A percentile compares a stretch with the other conserved stretches of the same genome.
These are phyloP conservation scores for Pristionchus mayeri DNA, from an alignment of 2,888 invertebrate species.

Conservation along the genomic window DNA sequence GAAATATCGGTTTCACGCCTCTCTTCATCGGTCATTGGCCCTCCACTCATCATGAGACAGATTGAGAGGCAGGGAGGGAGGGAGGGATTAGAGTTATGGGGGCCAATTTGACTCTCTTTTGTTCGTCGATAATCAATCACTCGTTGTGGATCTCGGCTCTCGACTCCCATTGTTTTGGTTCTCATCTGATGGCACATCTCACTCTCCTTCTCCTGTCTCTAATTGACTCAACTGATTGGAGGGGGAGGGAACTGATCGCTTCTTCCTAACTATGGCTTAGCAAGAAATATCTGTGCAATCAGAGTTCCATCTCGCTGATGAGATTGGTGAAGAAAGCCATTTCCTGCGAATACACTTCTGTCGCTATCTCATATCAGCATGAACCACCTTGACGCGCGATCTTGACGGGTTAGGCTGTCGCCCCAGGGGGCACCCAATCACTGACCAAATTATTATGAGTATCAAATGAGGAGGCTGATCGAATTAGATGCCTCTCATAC, in stretches of 20 bases:
- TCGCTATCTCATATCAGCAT: constrained; percentile 35
- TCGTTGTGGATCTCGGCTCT: constrained; percentile 24
- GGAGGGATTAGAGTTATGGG: neutral
- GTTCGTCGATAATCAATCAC: constrained; percentile 38
- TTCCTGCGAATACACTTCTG: neutral
- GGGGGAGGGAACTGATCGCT: too few species aligned
- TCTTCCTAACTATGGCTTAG: too few species aligned
- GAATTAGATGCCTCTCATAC: constrained; percentile 32
- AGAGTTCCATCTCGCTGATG: too few species aligned
- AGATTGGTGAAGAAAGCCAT: too few species aligned
- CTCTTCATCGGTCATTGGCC: neutral
- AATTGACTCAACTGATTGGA: neutral
- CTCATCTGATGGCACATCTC: constrained; percentile 22
- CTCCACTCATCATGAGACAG: constrained; percentile 16
- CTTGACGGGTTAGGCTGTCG: neutral
- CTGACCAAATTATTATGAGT: neutral
- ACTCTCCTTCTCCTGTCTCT: constrained; percentile 19
- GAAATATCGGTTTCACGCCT: constrained; percentile 26
- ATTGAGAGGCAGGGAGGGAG: neutral
- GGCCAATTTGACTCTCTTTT: constrained; percentile 31
- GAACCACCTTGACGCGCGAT: neutral
- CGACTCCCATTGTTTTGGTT: constrained; percentile 44
- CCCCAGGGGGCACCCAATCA: constrained; percentile 32
- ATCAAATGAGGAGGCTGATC: constrained; percentile 7
- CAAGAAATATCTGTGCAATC: too few species aligned